Conservation (phyloP, 2,888 invertebrate species). For the Salpingus planirostris region DNA sequence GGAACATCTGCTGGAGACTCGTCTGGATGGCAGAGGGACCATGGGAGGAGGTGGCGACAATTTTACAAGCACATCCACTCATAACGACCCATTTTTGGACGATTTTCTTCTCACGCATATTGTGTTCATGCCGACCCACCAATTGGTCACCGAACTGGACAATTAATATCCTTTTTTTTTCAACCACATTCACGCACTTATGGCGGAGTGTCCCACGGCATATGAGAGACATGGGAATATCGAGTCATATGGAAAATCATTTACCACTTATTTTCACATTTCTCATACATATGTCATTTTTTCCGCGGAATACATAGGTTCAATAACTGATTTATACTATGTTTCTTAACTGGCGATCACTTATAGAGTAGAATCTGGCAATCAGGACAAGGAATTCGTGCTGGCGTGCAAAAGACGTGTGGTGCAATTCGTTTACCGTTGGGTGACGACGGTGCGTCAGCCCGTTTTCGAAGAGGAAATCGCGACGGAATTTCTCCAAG, state of each 20-base stretch:
- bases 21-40: slow-evolving; percentile 55
- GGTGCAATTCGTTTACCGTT: slow-evolving; percentile 67
- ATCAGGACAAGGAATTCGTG: slow-evolving; percentile 57
- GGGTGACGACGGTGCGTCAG: slow-evolving; percentile 63
- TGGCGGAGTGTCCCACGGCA: no score
- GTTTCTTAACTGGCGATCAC: slow-evolving; percentile 44
- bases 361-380: slow-evolving; percentile 49
- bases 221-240: no score
- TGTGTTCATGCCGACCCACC: slow-evolving; percentile 70
- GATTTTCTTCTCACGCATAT: slow-evolving; percentile 77
- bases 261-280: no score
- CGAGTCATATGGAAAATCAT: no score
- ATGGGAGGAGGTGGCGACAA: slow-evolving; percentile 43
- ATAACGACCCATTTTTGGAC: slow-evolving; percentile 69
- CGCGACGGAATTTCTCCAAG: slow-evolving; percentile 66
- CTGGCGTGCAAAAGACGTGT: slow-evolving; percentile 64
- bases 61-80: slow-evolving; percentile 32
- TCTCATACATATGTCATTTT: no score
- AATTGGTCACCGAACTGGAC: slow-evolving; percentile 62
- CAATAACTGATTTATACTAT: background rate
- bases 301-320: no score
- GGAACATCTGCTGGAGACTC: slow-evolving; percentile 74
- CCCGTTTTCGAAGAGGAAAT: slow-evolving; percentile 67
- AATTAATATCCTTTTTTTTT: slow-evolving; percentile 64
- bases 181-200: no score